Evolutionary conservation across 2,888 invertebrate genomes (phyloP).

Genomic region (Theristus sp.): DNA sequence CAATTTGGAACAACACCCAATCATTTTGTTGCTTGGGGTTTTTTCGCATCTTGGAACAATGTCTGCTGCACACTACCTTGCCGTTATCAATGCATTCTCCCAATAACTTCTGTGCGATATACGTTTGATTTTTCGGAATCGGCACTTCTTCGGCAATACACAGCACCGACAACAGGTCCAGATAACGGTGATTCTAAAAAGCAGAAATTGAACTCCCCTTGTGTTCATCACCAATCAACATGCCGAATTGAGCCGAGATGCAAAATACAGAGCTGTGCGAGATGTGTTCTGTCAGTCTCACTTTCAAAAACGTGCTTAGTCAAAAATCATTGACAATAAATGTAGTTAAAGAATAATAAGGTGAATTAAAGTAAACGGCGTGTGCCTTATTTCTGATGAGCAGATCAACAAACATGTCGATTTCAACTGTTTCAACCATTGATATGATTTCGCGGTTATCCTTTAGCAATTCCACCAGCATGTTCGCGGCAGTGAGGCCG

Average conservation of each 20-base stretch:
- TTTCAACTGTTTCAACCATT: neutral
- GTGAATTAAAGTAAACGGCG: too few species aligned
- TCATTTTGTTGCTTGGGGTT: too few species aligned
- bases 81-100: neutral
- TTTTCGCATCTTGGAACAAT: too few species aligned
- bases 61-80: too few species aligned
- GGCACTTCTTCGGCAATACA: neutral
- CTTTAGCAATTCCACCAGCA: constrained; percentile 5
- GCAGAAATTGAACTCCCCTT: neutral
- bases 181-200: constrained; percentile 1
- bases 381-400: neutral
- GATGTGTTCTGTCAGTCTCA: too few species aligned
- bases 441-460: constrained; percentile 1
- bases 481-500: neutral
- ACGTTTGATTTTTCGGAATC: neutral
- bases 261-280: too few species aligned
- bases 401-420: constrained; percentile 1
- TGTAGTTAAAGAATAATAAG: too few species aligned
- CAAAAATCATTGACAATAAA: too few species aligned
- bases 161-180: constrained; percentile 3
- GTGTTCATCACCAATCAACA: too few species aligned
- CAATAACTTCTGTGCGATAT: constrained; percentile 1
- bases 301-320: too few species aligned
- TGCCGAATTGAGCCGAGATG: too few species aligned
- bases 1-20: too few species aligned